phyloP scores from a whole-genome alignment of 1,140 invertebrate genomes.

The Caerostris darwini region DNA sequence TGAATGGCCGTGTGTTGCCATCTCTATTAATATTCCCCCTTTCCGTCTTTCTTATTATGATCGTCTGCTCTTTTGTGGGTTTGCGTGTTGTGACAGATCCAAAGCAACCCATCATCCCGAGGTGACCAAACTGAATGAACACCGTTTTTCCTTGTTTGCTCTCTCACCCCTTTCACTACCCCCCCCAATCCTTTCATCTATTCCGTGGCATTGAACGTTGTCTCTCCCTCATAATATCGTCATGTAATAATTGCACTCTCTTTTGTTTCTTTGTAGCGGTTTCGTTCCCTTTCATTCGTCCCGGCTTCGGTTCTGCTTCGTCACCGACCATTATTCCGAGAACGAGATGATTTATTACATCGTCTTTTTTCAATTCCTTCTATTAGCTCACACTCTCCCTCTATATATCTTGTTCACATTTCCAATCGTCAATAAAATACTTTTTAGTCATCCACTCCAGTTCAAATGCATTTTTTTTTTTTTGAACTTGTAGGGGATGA shows the following conservation, averaged over 20 bases:
- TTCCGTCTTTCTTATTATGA: background rate
- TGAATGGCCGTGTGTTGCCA: background rate
- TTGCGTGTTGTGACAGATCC: constrained; percentile 6
- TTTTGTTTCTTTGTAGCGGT: background rate
- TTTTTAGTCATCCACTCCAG: too few species aligned
- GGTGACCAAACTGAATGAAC: constrained; percentile 1
- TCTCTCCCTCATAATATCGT: background rate
- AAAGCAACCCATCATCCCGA: background rate
- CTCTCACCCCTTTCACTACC: background rate
- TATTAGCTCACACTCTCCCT: too few species aligned
- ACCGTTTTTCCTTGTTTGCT: background rate
- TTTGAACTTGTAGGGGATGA: too few species aligned
- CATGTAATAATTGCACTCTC: background rate
- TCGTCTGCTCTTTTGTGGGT: background rate
- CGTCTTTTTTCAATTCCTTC: too few species aligned
- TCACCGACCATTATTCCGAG: background rate
- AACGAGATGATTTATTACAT: background rate
- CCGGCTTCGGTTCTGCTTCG: background rate
- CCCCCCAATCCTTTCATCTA: background rate
- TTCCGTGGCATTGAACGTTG: background rate
- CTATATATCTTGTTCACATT: too few species aligned
- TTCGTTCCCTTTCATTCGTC: background rate
- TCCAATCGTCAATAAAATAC: too few species aligned
- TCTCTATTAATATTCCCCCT: background rate
- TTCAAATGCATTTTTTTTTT: too few species aligned